A percentile compares a stretch with the other conserved stretches of the same genome.
These are phyloP conservation scores for Neopipo cinnamomea DNA, from an alignment of 2,113 vertebrate species.

Conservation along the genomic window DNA sequence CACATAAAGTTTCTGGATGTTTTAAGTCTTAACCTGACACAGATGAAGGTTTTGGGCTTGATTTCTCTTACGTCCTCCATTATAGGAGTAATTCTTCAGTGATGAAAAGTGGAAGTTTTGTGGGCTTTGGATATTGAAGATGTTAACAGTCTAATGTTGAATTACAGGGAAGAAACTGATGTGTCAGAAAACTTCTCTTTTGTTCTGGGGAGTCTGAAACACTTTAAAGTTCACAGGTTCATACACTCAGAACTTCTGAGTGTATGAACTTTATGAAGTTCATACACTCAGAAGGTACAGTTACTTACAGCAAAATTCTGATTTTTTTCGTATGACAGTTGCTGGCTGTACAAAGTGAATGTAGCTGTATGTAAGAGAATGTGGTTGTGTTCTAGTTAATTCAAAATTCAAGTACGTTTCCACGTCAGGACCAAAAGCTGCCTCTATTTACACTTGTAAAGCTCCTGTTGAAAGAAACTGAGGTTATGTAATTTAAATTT, in stretches of 20 bases:
- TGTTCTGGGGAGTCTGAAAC: neutral
- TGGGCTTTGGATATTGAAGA: neutral
- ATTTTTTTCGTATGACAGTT: neutral
- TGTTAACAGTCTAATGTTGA: neutral
- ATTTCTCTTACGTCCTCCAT: neutral
- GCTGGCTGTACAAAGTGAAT: neutral
- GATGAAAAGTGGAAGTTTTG: neutral
- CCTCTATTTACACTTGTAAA: slow-evolving; percentile 21
- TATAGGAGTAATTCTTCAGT: neutral
- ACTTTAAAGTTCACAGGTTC: neutral
- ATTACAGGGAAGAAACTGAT: neutral
- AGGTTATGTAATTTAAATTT: slow-evolving; percentile 29
- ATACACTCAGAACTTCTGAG: neutral
- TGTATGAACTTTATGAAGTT: too few relatives aligned
- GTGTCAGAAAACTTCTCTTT: neutral
- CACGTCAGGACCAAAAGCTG: neutral
- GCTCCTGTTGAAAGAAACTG: neutral
- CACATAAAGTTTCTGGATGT: neutral
- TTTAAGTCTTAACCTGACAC: neutral
- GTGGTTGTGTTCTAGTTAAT: neutral
- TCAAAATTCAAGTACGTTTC: slow-evolving; percentile 7
- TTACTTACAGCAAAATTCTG: neutral
- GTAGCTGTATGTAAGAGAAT: neutral
- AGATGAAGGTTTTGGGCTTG: neutral
- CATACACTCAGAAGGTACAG: neutral